phyloP scores from a whole-genome alignment of 1,140 invertebrate genomes.

The Meloidogyne chitwoodi region DNA sequence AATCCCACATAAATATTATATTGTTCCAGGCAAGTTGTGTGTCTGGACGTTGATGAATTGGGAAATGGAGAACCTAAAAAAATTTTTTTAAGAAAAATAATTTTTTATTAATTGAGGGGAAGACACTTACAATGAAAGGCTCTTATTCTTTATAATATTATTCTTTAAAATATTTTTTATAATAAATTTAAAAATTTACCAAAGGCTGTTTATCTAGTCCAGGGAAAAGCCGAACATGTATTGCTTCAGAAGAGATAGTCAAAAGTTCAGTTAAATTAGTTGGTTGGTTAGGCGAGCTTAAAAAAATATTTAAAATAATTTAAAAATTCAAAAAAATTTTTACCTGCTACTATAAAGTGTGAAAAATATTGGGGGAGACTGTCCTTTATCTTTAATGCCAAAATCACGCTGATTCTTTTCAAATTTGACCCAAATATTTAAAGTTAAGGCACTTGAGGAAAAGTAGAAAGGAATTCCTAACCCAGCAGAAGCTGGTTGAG shows the following conservation, averaged over 20 bases:
- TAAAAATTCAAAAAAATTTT: conserved; percentile 19
- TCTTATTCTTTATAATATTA: too few relatives aligned
- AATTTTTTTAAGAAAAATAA: neutral
- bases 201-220: conserved; percentile 74
- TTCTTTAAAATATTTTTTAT: too few relatives aligned
- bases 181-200: neutral
- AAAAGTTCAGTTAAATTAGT: conserved; percentile 74
- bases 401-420: conserved; percentile 73
- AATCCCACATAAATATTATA: conserved; percentile 85
- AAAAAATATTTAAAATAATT: conserved; percentile 9
- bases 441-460: conserved; percentile 74
- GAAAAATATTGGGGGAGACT: conserved; percentile 68
- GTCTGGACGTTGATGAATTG: conserved; percentile 73
- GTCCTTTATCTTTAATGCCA: conserved; percentile 66
- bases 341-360: conserved; percentile 71
- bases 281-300: conserved; percentile 73
- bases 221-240: conserved; percentile 80
- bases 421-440: conserved; percentile 93
- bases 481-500: conserved; percentile 74
- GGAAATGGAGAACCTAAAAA: conserved; percentile 69
- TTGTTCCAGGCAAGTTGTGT: conserved; percentile 96
- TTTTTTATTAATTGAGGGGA: too few relatives aligned
- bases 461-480: conserved; percentile 80
- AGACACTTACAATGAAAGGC: too few relatives aligned
- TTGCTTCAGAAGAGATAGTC: conserved; percentile 81